Conservation (phyloP, 2,888 invertebrate species). For the Diachrysia chrysitis region DNA sequence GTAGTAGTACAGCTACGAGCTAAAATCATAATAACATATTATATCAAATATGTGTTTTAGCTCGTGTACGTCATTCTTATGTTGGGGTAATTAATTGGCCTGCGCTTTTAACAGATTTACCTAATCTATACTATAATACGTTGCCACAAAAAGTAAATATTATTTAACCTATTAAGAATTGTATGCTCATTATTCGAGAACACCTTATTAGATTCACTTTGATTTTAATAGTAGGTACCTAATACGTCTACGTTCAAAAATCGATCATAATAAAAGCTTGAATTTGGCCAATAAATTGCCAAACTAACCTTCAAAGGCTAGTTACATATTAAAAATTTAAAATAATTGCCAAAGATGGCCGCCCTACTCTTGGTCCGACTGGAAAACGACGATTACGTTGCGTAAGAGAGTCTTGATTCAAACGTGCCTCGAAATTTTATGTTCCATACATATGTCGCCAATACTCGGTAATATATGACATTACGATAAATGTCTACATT, state of each 20-base stretch:
- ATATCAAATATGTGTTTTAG: too few relatives aligned
- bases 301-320: neutral
- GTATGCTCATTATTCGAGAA: too few relatives aligned
- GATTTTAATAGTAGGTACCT: too few relatives aligned
- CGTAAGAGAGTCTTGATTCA: constrained; percentile 47
- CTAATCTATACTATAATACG: too few relatives aligned
- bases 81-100: too few relatives aligned
- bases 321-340: constrained; percentile 28
- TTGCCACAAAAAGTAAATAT: too few relatives aligned
- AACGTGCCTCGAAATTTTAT: constrained; percentile 61
- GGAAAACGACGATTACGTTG: constrained; percentile 54
- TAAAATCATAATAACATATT: too few relatives aligned
- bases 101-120: too few relatives aligned
- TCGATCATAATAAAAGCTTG: neutral
- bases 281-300: neutral
- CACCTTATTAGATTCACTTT: too few relatives aligned
- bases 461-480: constrained; percentile 27
- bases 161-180: too few relatives aligned
- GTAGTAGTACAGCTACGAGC: too few relatives aligned
- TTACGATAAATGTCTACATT: constrained; percentile 30
- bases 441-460: constrained; percentile 42
- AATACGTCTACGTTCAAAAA: neutral
- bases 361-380: constrained; percentile 21
- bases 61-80: too few relatives aligned
- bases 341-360: constrained; percentile 21